Evolutionary conservation across 2,888 invertebrate genomes (phyloP), one percentile per base, ranked within the genome.

Genomic region (Drosophila flavopinicola): DNA sequence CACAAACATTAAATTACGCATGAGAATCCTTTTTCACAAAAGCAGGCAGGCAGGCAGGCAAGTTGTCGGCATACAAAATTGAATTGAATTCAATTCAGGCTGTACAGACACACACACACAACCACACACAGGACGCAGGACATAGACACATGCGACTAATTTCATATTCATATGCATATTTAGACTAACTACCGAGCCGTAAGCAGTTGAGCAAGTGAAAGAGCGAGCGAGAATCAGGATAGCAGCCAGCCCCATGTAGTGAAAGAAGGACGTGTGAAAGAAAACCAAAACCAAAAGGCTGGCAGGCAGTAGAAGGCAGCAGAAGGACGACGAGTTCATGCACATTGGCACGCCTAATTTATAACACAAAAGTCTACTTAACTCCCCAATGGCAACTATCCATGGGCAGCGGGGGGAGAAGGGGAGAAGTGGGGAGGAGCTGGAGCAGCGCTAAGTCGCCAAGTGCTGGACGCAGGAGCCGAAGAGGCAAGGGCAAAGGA

Each of bases 321-420:
- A 6, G 45, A 13, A 9, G 49, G 47, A 17, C 27, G 41, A 27
- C 49, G 68, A 49, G 52, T 59, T 59, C 60, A 59, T 80, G 82
- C 84, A 79, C 84, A 78, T 78, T 63, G 78, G 59, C 79, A 76
- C 78, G 77, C 80, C 78, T 84, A 84, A 78, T 78, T 77, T 84
- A 84, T 77, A 78, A 80, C 84, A 84, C 80, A 78, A 84, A 78
- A 78, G 84, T 83, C 79, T 83, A 78, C 84, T 78, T 83, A 83
- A 69, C 84, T 78, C 75, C 82, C 82, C 72, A 57, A 60, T 71
- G 61, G 51, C 47, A 83, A 56, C 57, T 65, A 63, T 44, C 38
- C 25, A 57, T 41, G 39, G 45, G 42, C 27, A 13, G n/a, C n/a
- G 9, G 10, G 7, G 32, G 27, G 17, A 30, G 32, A 13, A 7